Evolutionary conservation across 2,113 vertebrate species (phyloP).

Genomic region (Oncorhynchus tshawytscha): DNA sequence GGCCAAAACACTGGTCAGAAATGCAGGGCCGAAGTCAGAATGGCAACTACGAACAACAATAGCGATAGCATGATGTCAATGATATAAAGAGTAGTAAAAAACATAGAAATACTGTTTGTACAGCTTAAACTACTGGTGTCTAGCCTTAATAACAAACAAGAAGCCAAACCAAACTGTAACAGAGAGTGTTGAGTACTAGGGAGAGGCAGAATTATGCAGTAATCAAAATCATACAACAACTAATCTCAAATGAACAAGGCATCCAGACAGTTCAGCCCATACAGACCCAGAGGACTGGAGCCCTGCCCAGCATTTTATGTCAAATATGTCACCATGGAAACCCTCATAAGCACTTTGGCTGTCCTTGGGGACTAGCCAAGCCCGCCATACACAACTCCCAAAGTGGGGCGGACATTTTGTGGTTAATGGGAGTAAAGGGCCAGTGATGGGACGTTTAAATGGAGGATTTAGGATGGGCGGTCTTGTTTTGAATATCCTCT

Average conservation of each 20-base stretch:
- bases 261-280: not conserved
- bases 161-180: no score
- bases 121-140: no score
- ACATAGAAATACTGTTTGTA: no score
- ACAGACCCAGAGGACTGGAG: not conserved
- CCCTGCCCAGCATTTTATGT: not conserved
- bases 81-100: no score
- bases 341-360: not conserved
- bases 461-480: not conserved
- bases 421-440: not conserved
- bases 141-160: no score
- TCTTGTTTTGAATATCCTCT: not conserved
- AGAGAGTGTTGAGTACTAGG: no score
- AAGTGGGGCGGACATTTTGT: slow-evolving; percentile 1
- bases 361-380: slow-evolving; percentile 1
- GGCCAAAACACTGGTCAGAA: no score
- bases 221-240: no score
- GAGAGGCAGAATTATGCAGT: no score
- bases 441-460: not conserved
- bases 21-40: no score
- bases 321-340: not conserved
- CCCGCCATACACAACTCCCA: not conserved
- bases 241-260: not conserved
- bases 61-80: no score
- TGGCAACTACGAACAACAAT: no score